Conservation (phyloP, 2,888 invertebrate genomes). For the Hedya salicella region DNA sequence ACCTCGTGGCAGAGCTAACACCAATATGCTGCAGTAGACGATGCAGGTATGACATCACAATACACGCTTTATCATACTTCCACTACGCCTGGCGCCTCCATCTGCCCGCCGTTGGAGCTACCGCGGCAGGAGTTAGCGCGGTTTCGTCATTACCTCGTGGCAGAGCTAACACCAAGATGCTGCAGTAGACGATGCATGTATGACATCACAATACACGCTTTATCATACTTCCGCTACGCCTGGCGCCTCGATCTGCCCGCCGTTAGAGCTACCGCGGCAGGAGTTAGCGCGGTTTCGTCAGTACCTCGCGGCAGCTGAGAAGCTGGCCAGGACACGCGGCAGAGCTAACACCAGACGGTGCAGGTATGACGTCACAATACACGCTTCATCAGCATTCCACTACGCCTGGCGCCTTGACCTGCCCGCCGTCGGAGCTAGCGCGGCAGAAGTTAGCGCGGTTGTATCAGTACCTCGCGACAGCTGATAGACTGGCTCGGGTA, state of each 20-base stretch:
- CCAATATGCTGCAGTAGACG: slow-evolving; percentile 88
- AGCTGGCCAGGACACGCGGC: slow-evolving; percentile 87
- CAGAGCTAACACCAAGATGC: too few relatives aligned
- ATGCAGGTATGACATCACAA: slow-evolving; percentile 83
- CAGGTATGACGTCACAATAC: slow-evolving; percentile 81
- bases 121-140: too few relatives aligned
- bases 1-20: slow-evolving; percentile 89
- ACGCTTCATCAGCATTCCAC: slow-evolving; percentile 89
- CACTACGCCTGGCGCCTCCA: slow-evolving; percentile 88
- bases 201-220: too few relatives aligned
- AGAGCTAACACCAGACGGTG: slow-evolving; percentile 89
- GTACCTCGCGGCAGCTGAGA: slow-evolving; percentile 87
- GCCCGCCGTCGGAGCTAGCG: slow-evolving; percentile 91
- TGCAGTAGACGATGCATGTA: too few relatives aligned
- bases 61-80: slow-evolving; percentile 90
- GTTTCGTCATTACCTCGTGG: too few relatives aligned
- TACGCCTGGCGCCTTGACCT: slow-evolving; percentile 88
- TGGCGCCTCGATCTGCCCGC: slow-evolving; percentile 89
- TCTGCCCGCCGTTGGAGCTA: too few relatives aligned
- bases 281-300: slow-evolving; percentile 86
- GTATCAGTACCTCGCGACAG: slow-evolving; percentile 86
- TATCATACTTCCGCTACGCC: slow-evolving; percentile 88
- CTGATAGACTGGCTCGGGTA: slow-evolving; percentile 86
- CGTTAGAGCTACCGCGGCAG: slow-evolving; percentile 88
- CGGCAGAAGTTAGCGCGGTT: slow-evolving; percentile 86